Base-by-base conservation (phyloP, 2,797 vertebrate species). In the Ispidina lecontei region DNA sequence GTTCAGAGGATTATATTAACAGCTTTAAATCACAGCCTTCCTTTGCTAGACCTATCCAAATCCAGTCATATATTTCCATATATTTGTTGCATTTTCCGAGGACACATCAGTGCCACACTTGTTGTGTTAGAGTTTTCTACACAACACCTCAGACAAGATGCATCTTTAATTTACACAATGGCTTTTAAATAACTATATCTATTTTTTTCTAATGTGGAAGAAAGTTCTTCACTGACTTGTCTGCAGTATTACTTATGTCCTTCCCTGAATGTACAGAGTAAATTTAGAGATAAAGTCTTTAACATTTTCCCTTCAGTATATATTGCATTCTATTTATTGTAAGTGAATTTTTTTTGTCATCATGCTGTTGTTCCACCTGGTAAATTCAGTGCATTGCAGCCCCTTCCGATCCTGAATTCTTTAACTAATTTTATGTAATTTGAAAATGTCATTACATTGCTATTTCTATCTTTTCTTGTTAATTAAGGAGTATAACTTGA, bases 331-430 rank as follows among this genome's bases (percentile, higher is more conserved):
- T 21, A 9, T 62, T 54, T 92, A 64, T 29, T 58, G 33, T 35
- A n/a, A 58, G 4, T 44, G n/a, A 18, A 60, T 70, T 51, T 76
- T 64, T 17, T 75, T 79, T 79, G 19, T 12, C 26, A 58, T 65
- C 0, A 0, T 46, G 9, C 9, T 76, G 16, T 63, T 33, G 10
- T 1, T 76, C 92, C n/a, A 52, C 4, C 29, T 47, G 0, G 0
- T 59, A 76, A 94, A 79, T 55, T 77, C 33, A 35, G 3, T 76
- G 7, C 62, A 44, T 56, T 58, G n/a, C 10, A 80, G 9, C 2
- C 10, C 10, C 9, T 87, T 85, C 41, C 84, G 25, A 68, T 74
- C 37, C 35, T 26, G 26, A 74, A 60, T 56, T 29, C 11, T 75
- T 72, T 21, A 88, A 59, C 14, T 47, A n/a, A 62, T 60, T 70